phyloP scores from a whole-genome alignment of 2,888 invertebrate species.

The Perithous albicinctus region DNA sequence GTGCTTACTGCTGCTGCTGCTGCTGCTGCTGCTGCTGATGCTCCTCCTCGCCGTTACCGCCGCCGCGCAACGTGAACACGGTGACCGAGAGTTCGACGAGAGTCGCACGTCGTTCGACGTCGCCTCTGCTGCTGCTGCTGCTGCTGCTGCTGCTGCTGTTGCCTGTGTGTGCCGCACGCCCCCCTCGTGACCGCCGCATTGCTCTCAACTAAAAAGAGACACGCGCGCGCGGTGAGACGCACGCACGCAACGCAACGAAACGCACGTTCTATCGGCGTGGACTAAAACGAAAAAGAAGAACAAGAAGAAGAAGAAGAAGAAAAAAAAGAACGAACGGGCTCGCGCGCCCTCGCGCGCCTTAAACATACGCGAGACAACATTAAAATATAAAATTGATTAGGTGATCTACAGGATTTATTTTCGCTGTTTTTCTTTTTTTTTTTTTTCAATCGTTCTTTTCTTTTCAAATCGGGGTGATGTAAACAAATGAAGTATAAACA shows the following conservation, averaged over 20 bases:
- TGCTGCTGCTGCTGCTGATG: too few species aligned
- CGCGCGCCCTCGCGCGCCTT: conserved; percentile 64
- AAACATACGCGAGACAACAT: too few species aligned
- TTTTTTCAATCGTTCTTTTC: neutral
- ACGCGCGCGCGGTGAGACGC: conserved; percentile 55
- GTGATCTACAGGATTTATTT: conserved; percentile 1
- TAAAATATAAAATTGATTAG: neutral
- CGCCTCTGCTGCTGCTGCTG: conserved; percentile 40
- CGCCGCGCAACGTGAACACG: conserved; percentile 33
- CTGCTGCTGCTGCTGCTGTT: too few species aligned
- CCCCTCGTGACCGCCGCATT: conserved; percentile 34
- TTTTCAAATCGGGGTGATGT: neutral
- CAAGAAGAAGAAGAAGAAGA: too few species aligned
- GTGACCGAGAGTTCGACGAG: conserved; percentile 35
- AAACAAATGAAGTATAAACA: too few species aligned
- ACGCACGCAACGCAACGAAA: conserved; percentile 65
- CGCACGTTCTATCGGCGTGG: conserved; percentile 66
- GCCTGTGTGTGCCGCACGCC: conserved; percentile 12
- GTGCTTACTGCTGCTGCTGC: conserved; percentile 30
- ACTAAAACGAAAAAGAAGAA: too few species aligned
- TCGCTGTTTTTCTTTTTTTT: too few species aligned
- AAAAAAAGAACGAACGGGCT: too few species aligned
- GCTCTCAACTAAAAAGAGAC: too few species aligned
- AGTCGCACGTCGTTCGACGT: conserved; percentile 31
- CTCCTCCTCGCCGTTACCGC: neutral